phyloP scores from a whole-genome alignment of 2,888 invertebrate genomes.

The Caradrina clavipalpis region DNA sequence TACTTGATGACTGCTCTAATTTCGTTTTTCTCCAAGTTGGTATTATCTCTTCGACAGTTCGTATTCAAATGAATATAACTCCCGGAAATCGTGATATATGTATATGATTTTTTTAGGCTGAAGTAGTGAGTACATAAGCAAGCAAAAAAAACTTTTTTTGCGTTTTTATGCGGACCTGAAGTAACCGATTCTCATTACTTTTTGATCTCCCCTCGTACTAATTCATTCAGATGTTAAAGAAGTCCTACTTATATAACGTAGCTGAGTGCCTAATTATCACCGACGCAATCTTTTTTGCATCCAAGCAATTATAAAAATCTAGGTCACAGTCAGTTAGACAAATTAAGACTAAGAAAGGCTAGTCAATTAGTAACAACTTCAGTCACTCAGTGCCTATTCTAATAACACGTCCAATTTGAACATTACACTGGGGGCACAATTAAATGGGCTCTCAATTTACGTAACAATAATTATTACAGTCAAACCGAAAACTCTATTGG shows the following conservation, averaged over 20 bases:
- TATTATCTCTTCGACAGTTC: no score
- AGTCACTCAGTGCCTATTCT: conserved; percentile 21
- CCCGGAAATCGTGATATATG: no score
- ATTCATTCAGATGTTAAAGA: not conserved
- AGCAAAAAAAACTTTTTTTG: no score
- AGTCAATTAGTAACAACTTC: conserved; percentile 27
- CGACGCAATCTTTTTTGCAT: conserved; percentile 16
- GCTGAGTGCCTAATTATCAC: not conserved
- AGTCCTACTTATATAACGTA: not conserved
- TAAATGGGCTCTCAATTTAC: conserved; percentile 35
- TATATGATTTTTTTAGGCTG: no score
- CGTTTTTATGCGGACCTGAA: no score
- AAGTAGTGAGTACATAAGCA: no score
- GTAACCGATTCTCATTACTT: no score
- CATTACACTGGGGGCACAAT: conserved; percentile 35
- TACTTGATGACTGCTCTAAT: no score
- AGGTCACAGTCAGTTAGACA: conserved; percentile 34
- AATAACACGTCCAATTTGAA: conserved; percentile 43
- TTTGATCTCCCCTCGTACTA: no score
- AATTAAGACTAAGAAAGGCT: conserved; percentile 40
- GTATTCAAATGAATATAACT: no score
- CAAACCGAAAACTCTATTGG: conserved; percentile 46
- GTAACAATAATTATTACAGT: conserved; percentile 41
- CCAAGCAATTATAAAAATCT: conserved; percentile 33
- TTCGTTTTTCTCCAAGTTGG: no score